Conservation (phyloP, 2,797 vertebrate genomes). For the Vultur gryphus region DNA sequence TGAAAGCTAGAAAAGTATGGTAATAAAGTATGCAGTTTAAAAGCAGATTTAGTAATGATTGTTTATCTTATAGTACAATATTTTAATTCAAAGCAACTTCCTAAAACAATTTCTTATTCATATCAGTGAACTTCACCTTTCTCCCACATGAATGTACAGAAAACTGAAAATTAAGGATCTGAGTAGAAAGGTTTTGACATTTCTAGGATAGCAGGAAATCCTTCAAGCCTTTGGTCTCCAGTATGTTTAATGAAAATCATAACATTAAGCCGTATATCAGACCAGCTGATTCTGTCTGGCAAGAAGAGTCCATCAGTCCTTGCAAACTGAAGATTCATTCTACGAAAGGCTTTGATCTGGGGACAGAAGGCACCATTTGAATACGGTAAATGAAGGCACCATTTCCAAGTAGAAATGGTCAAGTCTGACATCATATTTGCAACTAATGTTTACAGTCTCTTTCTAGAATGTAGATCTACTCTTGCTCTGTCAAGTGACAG, state of each 20-base stretch:
- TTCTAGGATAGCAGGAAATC: neutral
- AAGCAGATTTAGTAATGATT: neutral
- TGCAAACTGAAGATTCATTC: neutral
- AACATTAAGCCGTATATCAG: neutral
- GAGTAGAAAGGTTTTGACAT: neutral
- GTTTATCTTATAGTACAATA: neutral
- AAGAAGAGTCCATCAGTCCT: neutral
- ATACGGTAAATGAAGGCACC: too few species aligned
- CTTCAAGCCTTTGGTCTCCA: neutral
- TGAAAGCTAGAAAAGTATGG: neutral
- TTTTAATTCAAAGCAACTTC: neutral
- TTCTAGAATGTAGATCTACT: neutral
- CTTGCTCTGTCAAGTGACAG: neutral
- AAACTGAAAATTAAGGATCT: neutral
- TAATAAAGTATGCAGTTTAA: neutral
- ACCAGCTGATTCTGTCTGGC: rapidly evolving
- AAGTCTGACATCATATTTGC: neutral
- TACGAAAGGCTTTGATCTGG: neutral
- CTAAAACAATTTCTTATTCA: neutral
- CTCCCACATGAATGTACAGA: neutral
- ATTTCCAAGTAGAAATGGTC: neutral
- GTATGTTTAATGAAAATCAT: neutral
- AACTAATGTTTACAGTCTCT: neutral
- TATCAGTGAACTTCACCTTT: neutral
- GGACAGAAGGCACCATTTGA: neutral